Percentiles rank a stretch among this genome's conserved stretches.
These are phyloP conservation scores for Melanerpes aurifrons DNA, from an alignment of 2,113 vertebrate species.

Conservation along the genomic window DNA sequence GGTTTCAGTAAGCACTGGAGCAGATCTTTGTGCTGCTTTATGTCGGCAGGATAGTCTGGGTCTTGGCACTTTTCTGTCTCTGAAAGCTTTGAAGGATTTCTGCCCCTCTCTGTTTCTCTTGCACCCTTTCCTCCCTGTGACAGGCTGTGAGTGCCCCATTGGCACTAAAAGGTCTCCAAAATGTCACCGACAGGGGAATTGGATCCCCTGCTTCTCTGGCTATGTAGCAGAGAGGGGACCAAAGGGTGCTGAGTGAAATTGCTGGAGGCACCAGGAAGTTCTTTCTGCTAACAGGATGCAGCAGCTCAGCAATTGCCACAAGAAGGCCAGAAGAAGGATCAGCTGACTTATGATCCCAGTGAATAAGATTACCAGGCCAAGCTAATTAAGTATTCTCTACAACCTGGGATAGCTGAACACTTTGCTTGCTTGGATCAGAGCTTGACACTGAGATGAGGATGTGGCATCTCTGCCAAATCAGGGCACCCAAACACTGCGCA, in stretches of 20 bases:
- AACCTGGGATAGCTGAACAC: neutral
- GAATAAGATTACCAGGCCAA: neutral
- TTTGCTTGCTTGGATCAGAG: neutral
- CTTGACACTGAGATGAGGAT: neutral
- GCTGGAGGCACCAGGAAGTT: neutral
- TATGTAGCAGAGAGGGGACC: neutral
- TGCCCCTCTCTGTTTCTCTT: neutral
- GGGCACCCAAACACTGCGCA: rapidly evolving
- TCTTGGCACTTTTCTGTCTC: neutral
- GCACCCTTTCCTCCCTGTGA: neutral
- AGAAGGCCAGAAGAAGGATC: neutral
- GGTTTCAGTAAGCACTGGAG: neutral
- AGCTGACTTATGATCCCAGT: neutral
- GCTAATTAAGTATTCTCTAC: neutral
- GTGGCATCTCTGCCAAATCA: neutral
- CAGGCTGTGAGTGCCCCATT: neutral
- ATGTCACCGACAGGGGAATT: neutral
- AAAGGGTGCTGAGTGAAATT: neutral
- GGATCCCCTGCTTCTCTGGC: neutral
- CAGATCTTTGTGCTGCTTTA: neutral
- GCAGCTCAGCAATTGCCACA: neutral
- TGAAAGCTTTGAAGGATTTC: neutral
- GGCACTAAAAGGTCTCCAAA: neutral
- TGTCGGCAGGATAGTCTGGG: neutral
- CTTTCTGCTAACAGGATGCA: neutral